Base-by-base conservation (phyloP, 2,797 vertebrate genomes). In the Morus bassanus region DNA sequence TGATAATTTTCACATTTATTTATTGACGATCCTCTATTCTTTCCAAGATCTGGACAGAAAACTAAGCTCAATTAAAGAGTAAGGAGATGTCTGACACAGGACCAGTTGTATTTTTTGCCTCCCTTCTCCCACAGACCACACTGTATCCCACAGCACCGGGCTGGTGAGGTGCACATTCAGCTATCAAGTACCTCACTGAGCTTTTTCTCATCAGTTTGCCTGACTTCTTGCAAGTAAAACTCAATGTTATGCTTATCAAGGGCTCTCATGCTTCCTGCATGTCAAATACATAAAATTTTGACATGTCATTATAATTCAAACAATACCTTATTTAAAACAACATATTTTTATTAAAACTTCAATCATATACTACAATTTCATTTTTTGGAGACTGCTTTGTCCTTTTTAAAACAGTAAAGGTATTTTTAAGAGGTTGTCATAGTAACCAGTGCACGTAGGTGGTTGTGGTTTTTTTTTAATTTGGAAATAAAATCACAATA, bases 371-470 rank as follows among this genome's bases (percentile, higher is more conserved):
- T 23, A 50, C 6, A 22, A 11, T 57, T 78, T 18, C 7, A 9
- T 43, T 31, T 93, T 78, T 68, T 63, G 17, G 19, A 53, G 37
- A 63, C 8, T 73, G 12, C 3, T 84, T 65, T 84, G 17, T 60
- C 14, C 13, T 77, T 86, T 78, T 28, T 7, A 79, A 74, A 76
- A 25, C 11, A 39, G 10, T 10, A 59, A 6, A 72, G 8, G 33
- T 57, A 86, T 93, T 84, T 93, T 79, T 59, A 75, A 68, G 77
- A 76, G 48, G 22, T 70, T 88, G 74, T 33, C 74, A 70, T 39
- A 69, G 43, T 53, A 94, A 85, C 30, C 12, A 53, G 19, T 21
- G 13, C 19, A 85, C 5, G 39, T 7, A 53, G 8, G 13, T 63
- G 35, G 1, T 6, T 63, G 13, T 18, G 15, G 0, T n/a, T n/a